phyloP scores from a whole-genome alignment of 2,888 invertebrate species.

The Eubasilissa splendida region DNA sequence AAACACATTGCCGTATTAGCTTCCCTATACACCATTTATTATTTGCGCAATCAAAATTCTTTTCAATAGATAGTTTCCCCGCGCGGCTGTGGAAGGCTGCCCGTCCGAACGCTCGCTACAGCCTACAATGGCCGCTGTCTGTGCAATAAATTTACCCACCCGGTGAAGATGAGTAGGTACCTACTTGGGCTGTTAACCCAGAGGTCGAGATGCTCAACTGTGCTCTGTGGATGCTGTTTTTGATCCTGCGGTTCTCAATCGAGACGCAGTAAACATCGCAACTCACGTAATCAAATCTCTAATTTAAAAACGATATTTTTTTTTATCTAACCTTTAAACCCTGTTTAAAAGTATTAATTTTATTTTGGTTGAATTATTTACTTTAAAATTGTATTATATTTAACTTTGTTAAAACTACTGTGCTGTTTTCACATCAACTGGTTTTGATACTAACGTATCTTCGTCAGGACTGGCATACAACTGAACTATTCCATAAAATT shows the following conservation, averaged over 20 bases:
- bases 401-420: too few relatives aligned
- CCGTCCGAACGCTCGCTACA: conserved; percentile 31
- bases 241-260: neutral
- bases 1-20: conserved; percentile 43
- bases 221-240: conserved; percentile 10
- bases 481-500: too few relatives aligned
- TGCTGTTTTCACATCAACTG: too few relatives aligned
- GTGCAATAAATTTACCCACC: conserved; percentile 49
- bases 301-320: neutral
- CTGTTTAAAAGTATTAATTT: too few relatives aligned
- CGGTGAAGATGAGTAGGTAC: conserved; percentile 21
- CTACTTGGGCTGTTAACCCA: conserved; percentile 39
- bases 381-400: too few relatives aligned
- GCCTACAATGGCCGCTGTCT: conserved; percentile 42
- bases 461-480: too few relatives aligned
- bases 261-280: neutral
- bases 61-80: conserved; percentile 47
- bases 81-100: conserved; percentile 45
- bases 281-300: too few relatives aligned
- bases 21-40: conserved; percentile 46
- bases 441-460: too few relatives aligned
- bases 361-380: too few relatives aligned
- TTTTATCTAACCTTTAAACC: neutral
- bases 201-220: conserved; percentile 38
- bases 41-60: conserved; percentile 52